Percentiles rank a stretch among this genome's conserved stretches.
Evolutionary conservation across 2,113 vertebrate genomes (phyloP).

Genomic region (Gambusia affinis): DNA sequence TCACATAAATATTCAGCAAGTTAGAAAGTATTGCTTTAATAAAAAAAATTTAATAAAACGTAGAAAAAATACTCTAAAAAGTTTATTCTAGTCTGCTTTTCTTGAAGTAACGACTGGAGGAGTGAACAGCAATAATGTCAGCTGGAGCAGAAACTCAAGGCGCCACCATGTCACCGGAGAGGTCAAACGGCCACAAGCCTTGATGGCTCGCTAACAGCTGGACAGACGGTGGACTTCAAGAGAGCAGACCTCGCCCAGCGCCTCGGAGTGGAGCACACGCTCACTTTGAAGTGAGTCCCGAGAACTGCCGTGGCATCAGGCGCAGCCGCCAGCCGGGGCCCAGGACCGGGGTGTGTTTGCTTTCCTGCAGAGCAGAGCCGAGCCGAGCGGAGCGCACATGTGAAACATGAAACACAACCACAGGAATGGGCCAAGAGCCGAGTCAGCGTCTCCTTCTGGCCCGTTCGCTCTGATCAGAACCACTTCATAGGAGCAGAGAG

Average conservation of each 20-base stretch:
- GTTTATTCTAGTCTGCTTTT: constrained; percentile 53
- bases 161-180: constrained; percentile 36
- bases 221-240: constrained; percentile 50
- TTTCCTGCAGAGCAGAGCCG: constrained; percentile 18
- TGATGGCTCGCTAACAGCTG: constrained; percentile 70
- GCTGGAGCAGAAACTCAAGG: constrained; percentile 59
- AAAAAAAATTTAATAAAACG: background rate
- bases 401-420: constrained; percentile 77
- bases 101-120: constrained; percentile 26
- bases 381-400: constrained; percentile 53
- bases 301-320: constrained; percentile 32
- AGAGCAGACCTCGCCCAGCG: constrained; percentile 45
- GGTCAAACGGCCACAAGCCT: constrained; percentile 67
- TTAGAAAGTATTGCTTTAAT: background rate
- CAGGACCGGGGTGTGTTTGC: constrained; percentile 32
- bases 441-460: constrained; percentile 73
- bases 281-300: constrained; percentile 60
- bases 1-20: no score
- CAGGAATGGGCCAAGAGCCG: constrained; percentile 79
- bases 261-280: constrained; percentile 8
- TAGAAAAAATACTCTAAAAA: background rate
- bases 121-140: constrained; percentile 48
- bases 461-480: constrained; percentile 70
- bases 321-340: constrained; percentile 22
- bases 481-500: constrained; percentile 76